These are phyloP conservation scores for Thamnaconus septentrionalis DNA, from an alignment of 2,113 vertebrate species.

Conservation along the genomic window DNA sequence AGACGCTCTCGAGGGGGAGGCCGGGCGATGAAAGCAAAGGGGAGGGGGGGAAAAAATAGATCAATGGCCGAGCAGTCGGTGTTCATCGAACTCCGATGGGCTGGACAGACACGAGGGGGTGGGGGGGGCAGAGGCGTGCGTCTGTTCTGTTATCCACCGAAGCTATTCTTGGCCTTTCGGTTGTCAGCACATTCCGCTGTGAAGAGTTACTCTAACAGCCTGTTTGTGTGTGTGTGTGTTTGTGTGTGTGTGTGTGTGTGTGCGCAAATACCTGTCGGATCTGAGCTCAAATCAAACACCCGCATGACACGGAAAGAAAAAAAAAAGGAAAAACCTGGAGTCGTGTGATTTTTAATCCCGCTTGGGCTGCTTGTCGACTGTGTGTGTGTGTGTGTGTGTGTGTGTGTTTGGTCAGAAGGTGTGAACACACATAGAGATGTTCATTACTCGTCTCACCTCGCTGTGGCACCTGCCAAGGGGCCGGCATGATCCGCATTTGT, in stretches of 20 bases:
- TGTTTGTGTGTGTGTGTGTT: not conserved
- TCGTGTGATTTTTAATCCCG: too few relatives aligned
- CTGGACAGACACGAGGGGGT: conserved; percentile 32
- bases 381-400: too few relatives aligned
- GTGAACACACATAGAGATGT: conserved; percentile 1
- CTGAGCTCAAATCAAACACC: conserved; percentile 11
- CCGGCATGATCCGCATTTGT: conserved; percentile 37
- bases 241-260: conserved; percentile 18
- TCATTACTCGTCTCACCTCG: conserved; percentile 25
- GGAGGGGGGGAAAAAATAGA: conserved; percentile 47
- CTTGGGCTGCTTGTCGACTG: too few relatives aligned
- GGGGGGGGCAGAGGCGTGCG: not conserved
- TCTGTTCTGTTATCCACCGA: conserved; percentile 58
- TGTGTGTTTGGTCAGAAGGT: conserved; percentile 1
- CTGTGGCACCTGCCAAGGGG: conserved; percentile 24
- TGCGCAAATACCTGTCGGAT: conserved; percentile 21
- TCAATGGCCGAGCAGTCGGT: conserved; percentile 22
- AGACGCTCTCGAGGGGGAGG: conserved; percentile 24
- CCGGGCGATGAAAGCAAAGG: conserved; percentile 43
- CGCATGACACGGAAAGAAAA: not conserved
- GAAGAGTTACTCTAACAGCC: conserved; percentile 62
- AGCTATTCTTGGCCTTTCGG: conserved; percentile 67
- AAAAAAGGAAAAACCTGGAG: too few relatives aligned
- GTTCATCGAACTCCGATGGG: conserved; percentile 55
- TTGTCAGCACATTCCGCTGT: conserved; percentile 70